Percentiles rank a stretch among this genome's conserved stretches.
Evolutionary conservation across 2,797 vertebrate species (phyloP).

Genomic region (Stomatorhinus walkeri): DNA sequence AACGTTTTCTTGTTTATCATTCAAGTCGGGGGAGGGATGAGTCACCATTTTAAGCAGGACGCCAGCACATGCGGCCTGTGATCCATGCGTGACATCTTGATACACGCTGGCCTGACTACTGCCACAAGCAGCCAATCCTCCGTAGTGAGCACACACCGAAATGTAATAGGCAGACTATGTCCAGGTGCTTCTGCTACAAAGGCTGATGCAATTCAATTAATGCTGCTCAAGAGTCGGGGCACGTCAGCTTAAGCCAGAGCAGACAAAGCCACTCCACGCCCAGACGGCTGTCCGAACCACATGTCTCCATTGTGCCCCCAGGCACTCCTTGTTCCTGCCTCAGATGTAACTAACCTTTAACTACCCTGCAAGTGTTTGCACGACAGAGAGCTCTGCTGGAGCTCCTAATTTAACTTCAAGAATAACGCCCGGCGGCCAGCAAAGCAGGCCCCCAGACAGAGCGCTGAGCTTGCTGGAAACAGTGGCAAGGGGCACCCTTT

Average conservation of each 20-base stretch:
- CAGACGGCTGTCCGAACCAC: background rate
- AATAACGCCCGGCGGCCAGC: background rate
- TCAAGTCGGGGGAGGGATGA: background rate
- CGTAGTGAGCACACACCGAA: background rate
- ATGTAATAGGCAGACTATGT: background rate
- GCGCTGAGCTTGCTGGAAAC: background rate
- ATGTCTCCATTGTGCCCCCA: background rate
- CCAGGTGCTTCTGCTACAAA: background rate
- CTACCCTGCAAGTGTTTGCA: background rate
- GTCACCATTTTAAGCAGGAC: background rate
- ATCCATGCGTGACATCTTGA: background rate
- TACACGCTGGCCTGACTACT: background rate
- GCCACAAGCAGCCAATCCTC: background rate
- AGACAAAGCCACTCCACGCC: background rate
- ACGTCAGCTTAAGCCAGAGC: background rate
- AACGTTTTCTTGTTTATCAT: background rate
- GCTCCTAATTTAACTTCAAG: constrained; percentile 3
- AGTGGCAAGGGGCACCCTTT: background rate
- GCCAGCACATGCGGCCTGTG: background rate
- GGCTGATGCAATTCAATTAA: background rate
- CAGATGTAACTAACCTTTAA: background rate
- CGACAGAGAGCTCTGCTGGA: background rate
- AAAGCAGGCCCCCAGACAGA: background rate
- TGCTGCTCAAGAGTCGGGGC: background rate
- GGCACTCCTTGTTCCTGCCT: background rate